These are phyloP conservation scores for Tetraodon nigroviridis DNA, from an alignment of 2,113 vertebrate species.

Conservation along the genomic window DNA sequence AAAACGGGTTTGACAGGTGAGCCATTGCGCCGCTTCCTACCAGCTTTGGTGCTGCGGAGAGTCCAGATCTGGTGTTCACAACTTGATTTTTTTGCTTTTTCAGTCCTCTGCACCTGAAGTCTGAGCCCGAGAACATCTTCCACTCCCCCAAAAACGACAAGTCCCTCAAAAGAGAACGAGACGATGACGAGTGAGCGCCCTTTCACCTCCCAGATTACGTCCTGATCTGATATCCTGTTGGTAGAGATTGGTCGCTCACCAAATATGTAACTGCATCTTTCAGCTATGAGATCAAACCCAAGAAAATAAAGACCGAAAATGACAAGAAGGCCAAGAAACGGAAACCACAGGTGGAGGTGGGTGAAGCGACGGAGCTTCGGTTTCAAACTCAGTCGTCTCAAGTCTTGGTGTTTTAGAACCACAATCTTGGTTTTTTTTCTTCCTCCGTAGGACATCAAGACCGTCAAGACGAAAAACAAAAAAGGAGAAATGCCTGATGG, in stretches of 20 bases:
- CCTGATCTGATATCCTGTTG: background rate
- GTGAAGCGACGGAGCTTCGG: background rate
- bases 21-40: conserved; percentile 5
- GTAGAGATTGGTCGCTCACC: background rate
- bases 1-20: conserved; percentile 96
- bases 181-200: conserved; percentile 86
- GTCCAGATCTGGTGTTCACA: background rate
- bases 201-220: background rate
- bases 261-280: conserved; percentile 32
- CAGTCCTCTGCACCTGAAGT: conserved; percentile 86
- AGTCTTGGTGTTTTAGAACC: no score
- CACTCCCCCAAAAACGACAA: conserved; percentile 82
- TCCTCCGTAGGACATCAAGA: conserved; percentile 77
- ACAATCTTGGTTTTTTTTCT: conserved; percentile 13
- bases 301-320: conserved; percentile 96
- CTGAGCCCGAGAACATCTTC: conserved; percentile 85
- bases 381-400: background rate
- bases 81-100: conserved; percentile 4
- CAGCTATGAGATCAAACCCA: conserved; percentile 90
- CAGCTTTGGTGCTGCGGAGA: background rate
- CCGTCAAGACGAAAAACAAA: conserved; percentile 90
- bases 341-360: conserved; percentile 79
- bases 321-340: conserved; percentile 91
- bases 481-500: conserved; percentile 78
- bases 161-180: conserved; percentile 85